These are phyloP conservation scores for Amphiprion clarkii DNA, from an alignment of 2,797 vertebrate species.

Conservation along the genomic window DNA sequence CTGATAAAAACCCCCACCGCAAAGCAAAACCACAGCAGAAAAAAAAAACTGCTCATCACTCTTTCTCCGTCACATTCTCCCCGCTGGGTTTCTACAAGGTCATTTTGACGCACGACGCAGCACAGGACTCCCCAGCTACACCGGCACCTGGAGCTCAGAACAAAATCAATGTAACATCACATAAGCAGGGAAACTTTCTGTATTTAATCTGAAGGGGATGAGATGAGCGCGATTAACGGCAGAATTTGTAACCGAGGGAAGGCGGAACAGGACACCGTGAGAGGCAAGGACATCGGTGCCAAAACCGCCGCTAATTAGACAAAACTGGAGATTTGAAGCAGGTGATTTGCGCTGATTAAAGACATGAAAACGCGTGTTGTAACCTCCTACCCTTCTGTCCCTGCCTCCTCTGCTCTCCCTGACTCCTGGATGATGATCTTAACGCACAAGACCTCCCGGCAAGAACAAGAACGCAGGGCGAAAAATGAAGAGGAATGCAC, in stretches of 20 bases:
- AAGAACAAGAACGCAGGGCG: constrained; percentile 7
- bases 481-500: not conserved
- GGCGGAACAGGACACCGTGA: constrained; percentile 10
- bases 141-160: fast-evolving
- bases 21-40: constrained; percentile 25
- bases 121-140: constrained; percentile 10
- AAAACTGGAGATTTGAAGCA: not conserved
- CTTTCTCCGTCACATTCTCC: constrained; percentile 55
- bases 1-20: constrained; percentile 17
- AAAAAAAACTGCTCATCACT: constrained; percentile 51
- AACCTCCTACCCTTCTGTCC: not conserved
- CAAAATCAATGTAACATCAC: not conserved
- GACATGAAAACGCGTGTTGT: not conserved
- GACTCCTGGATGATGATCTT: constrained; percentile 24
- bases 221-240: not conserved
- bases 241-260: not conserved
- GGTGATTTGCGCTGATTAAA: not conserved
- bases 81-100: constrained; percentile 83
- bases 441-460: constrained; percentile 44
- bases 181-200: not conserved
- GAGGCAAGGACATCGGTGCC: constrained; percentile 52
- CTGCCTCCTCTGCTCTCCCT: not conserved
- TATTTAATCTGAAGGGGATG: not conserved
- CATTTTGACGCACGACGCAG: constrained; percentile 77
- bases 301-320: constrained; percentile 7